Evolutionary conservation across 2,113 vertebrate species (phyloP), one percentile per base, ranked within the genome.

Genomic region (Tapirus terrestris): DNA sequence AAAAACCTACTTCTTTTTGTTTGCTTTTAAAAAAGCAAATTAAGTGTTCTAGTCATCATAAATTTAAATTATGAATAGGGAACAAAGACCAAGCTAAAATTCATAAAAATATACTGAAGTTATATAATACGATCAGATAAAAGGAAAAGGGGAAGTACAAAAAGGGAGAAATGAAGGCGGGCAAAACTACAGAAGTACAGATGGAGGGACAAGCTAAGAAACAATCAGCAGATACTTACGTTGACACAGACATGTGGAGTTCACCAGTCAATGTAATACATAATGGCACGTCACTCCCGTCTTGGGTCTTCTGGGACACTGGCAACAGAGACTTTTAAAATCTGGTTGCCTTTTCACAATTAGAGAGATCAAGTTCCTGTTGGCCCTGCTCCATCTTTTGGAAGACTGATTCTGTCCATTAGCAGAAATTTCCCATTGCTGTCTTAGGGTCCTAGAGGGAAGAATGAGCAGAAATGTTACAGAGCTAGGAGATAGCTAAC

Each of bases 1-100:
- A 75, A 60, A 48, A 86, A 87, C 75, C 29, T 8, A 16, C 77
- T 86, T 94, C 53, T 67, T 80, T 63, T 48, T 79, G 39, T 68
- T 95, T 94, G 31, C 87, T 60, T 77, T 80, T 93, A 61, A 76
- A 53, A 89, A 92, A 76, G 91, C 67, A 85, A 82, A 92, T 91
- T 36, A 89, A 92, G 33, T 81, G 79, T 77, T 77, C 60, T 29
- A 58, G 67, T 82, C 91, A 85, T 29, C 61, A 33, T 51, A 67
- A 39, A 79, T 92, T 45, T 82, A 72, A 81, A 81, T 85, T 60
- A 67, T 65, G 83, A 39, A 75, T 9, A 21, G 2, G 29, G 53
- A 82, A 77, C 45, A 56, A 79, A 73, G 73, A 73, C 25, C 79
- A 43, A 21, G 20, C 72, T 72, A 16, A 92, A 81, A 68, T 27